A percentile compares a stretch with the other conserved stretches of the same genome.
Evolutionary conservation across 2,113 vertebrate genomes (phyloP).

Genomic region (Indri indri): DNA sequence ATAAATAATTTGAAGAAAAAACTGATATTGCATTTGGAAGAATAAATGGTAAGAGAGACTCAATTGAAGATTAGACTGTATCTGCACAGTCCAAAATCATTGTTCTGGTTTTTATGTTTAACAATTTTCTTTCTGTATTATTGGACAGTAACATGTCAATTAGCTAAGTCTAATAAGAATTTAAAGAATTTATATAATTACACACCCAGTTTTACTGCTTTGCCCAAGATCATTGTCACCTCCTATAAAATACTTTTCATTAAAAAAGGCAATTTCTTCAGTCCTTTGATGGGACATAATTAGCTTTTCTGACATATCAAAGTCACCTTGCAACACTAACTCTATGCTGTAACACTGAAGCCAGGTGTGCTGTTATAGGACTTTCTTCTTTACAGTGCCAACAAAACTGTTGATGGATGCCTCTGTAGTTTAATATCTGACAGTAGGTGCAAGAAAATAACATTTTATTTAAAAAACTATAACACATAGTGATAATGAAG

Average conservation of each 20-base stretch:
- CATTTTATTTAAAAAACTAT: slow-evolving; percentile 76
- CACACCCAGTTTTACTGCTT: slow-evolving; percentile 74
- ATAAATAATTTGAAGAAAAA: slow-evolving; percentile 9
- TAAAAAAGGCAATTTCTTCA: slow-evolving; percentile 79
- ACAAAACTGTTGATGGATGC: slow-evolving; percentile 62
- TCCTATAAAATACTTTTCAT: slow-evolving; percentile 80
- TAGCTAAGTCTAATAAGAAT: slow-evolving; percentile 75
- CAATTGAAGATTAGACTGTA: neutral
- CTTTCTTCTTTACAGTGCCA: slow-evolving; percentile 57
- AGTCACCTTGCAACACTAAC: slow-evolving; percentile 75
- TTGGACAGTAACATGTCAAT: slow-evolving; percentile 71
- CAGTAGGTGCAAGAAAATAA: slow-evolving; percentile 72
- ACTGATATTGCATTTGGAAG: neutral
- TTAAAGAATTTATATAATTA: slow-evolving; percentile 79
- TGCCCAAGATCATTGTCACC: slow-evolving; percentile 71
- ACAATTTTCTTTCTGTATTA: slow-evolving; percentile 29
- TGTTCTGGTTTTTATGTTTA: slow-evolving; percentile 40
- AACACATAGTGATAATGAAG: slow-evolving; percentile 75
- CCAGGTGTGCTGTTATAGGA: slow-evolving; percentile 65
- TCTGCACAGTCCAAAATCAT: neutral
- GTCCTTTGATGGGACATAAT: slow-evolving; percentile 78
- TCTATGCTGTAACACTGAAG: slow-evolving; percentile 49
- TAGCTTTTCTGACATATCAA: slow-evolving; percentile 79
- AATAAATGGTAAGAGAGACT: neutral
- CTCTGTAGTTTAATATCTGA: slow-evolving; percentile 75